phyloP scores from a whole-genome alignment of 2,113 vertebrate species.

The Melanerpes formicivorus region DNA sequence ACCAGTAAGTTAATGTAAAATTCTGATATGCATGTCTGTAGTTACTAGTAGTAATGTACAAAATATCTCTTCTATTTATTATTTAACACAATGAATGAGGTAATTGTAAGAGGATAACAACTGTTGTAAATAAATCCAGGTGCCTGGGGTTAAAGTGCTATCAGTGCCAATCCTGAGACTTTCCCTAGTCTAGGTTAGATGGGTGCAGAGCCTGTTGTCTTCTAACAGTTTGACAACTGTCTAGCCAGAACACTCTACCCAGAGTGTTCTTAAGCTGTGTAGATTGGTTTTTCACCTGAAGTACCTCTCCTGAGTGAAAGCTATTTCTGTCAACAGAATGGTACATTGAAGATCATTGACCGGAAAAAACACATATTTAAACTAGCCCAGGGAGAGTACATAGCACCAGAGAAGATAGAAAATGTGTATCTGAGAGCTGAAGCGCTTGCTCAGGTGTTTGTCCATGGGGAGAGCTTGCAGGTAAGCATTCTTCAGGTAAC shows the following conservation, averaged over 20 bases:
- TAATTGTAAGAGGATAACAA: neutral
- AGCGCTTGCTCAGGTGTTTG: conserved; percentile 90
- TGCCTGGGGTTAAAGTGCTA: neutral
- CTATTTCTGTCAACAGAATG: conserved; percentile 82
- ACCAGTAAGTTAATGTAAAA: conserved; percentile 79
- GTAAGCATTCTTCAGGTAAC: conserved; percentile 66
- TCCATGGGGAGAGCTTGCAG: conserved; percentile 95
- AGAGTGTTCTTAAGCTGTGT: neutral
- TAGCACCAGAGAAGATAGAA: conserved; percentile 97
- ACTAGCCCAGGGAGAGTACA: conserved; percentile 97
- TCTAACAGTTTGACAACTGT: neutral
- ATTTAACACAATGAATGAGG: neutral
- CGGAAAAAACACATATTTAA: conserved; percentile 99
- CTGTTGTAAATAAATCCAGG: neutral
- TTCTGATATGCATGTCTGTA: neutral
- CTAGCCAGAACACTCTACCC: neutral
- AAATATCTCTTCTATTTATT: neutral
- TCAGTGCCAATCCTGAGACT: neutral
- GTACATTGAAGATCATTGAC: conserved; percentile 93
- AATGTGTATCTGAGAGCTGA: conserved; percentile 88
- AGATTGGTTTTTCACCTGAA: neutral
- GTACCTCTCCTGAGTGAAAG: neutral
- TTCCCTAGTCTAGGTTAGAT: neutral
- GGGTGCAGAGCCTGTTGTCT: neutral
- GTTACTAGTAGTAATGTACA: neutral